Evolutionary conservation across 2,113 vertebrate species (phyloP).

Genomic region (Neoarius graeffei): DNA sequence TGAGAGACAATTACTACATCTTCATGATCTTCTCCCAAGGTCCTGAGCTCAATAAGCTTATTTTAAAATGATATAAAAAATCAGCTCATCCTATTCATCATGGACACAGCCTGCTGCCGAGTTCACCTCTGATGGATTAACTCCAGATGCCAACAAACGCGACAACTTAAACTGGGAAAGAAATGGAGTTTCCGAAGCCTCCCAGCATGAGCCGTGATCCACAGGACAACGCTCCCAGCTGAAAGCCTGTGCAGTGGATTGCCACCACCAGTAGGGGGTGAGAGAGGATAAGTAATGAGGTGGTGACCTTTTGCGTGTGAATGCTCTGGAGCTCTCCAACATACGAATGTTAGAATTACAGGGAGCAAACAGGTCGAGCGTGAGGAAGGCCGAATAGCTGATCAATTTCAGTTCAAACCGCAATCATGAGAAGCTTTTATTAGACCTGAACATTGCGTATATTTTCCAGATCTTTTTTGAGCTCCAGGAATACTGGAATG

Average conservation of each 20-base stretch:
- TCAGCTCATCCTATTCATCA: constrained; percentile 51
- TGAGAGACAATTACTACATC: background rate
- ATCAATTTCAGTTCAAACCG: constrained; percentile 28
- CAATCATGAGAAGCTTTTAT: constrained; percentile 5
- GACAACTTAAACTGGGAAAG: constrained; percentile 28
- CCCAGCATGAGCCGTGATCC: background rate
- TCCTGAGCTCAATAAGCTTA: background rate
- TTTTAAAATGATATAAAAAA: background rate
- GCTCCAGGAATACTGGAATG: background rate
- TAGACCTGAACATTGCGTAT: background rate
- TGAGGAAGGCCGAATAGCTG: constrained; percentile 16
- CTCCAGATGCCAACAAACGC: constrained; percentile 47
- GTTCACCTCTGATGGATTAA: constrained; percentile 56
- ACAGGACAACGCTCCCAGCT: background rate
- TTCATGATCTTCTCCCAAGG: background rate
- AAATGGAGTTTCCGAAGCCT: constrained; percentile 37
- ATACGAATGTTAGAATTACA: background rate
- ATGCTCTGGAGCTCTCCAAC: background rate
- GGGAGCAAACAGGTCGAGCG: background rate
- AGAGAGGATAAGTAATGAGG: constrained; percentile 77
- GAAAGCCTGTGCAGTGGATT: constrained; percentile 11
- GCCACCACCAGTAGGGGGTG: constrained; percentile 81
- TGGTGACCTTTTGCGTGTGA: constrained; percentile 65
- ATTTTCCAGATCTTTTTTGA: background rate
- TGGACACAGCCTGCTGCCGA: constrained; percentile 37